phyloP scores from a whole-genome alignment of 2,888 invertebrate species.

The Agrochola lychnidis region DNA sequence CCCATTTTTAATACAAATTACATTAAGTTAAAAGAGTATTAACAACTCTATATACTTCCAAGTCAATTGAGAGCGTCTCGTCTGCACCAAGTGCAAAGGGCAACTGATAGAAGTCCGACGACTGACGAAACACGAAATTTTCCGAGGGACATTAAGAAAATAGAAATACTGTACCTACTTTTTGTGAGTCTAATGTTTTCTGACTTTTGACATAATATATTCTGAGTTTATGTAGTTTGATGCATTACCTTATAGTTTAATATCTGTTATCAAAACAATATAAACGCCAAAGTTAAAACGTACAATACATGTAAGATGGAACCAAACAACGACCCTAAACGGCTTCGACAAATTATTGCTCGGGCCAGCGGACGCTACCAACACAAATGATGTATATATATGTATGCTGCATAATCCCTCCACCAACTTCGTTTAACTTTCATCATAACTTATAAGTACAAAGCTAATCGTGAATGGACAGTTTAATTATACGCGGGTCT shows the following conservation, averaged over 20 bases:
- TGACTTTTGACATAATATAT: not conserved
- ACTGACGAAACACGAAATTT: too few relatives aligned
- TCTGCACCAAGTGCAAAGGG: too few relatives aligned
- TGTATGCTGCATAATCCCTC: constrained; percentile 9
- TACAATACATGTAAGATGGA: constrained; percentile 20
- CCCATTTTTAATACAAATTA: too few relatives aligned
- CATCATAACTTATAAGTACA: constrained; percentile 41
- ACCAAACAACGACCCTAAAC: constrained; percentile 19
- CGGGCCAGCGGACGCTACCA: constrained; percentile 13
- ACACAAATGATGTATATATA: constrained; percentile 35
- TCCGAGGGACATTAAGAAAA: too few relatives aligned
- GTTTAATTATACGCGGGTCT: constrained; percentile 36
- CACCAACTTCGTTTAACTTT: constrained; percentile 44
- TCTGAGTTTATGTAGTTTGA: not conserved
- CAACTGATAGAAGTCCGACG: too few relatives aligned
- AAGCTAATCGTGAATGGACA: constrained; percentile 33
- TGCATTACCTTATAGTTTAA: not conserved
- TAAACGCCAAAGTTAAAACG: not conserved
- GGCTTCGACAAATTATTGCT: constrained; percentile 40
- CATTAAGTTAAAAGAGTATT: too few relatives aligned
- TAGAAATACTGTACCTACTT: too few relatives aligned
- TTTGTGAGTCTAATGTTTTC: not conserved
- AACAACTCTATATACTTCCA: too few relatives aligned
- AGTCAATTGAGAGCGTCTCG: too few relatives aligned
- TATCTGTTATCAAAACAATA: constrained; percentile 3